Evolutionary conservation across 2,797 vertebrate species (phyloP), one percentile per base, ranked within the genome.

Genomic region (Macropus fuliginosus): DNA sequence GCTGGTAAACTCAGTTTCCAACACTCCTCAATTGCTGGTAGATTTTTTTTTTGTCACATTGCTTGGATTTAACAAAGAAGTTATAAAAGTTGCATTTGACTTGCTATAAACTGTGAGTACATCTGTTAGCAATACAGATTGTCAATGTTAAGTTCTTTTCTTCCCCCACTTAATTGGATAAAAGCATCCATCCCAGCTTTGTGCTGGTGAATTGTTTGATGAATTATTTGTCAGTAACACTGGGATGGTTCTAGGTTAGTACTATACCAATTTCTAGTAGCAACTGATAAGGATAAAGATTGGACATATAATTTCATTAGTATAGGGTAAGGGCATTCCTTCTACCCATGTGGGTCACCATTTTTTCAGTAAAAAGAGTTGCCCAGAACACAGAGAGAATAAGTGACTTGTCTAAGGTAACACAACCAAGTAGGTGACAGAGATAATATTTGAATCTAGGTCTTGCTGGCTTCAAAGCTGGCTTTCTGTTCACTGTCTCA

Each of bases 1-100:
- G 89, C 92, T 96, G 92, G 94, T 31, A 95, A 81, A 93, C 46
- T 55, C 94, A 66, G 81, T 97, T 96, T 94, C 94, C n/a, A 91
- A 90, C 94, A 59, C 74, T 87, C 21, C 24, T 87, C 74, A 50
- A 11, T 57, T 92, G 92, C 96, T 96, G 92, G 89, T 34, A 56
- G 92, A 57, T 91, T 94, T 59, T 62, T 52, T 52, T 95, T 90
- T 91, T 81, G 66, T 21, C 66, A 46, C 66, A 81, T 46, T 81
- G 40, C 66, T 46, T 87, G 8, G 40, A 50, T 87, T 87, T 87
- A 87, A 87, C 40, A 87, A 27, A 50, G 74, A 87, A 87, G 8
- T 46, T 87, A 50, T 11, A 50, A 87, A 87, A 46, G 90, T 94
- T 92, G 27, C 5, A 94, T 56, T 52, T 29, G 2, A 95, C 95